phyloP scores from a whole-genome alignment of 2,888 invertebrate species.

The Perithous albicinctus region DNA sequence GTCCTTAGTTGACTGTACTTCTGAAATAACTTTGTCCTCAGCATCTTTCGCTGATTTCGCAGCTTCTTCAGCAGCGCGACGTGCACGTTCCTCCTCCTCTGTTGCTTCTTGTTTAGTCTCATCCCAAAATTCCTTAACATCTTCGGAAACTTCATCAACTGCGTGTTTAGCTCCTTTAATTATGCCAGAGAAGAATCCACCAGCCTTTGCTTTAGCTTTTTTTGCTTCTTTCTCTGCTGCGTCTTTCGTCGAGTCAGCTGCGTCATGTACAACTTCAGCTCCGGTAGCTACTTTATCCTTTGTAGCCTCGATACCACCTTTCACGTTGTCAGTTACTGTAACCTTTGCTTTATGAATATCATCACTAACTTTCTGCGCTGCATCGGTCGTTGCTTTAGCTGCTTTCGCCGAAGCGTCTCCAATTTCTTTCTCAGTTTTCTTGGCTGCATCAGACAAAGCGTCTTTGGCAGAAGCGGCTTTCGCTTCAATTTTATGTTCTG shows the following conservation, averaged over 20 bases:
- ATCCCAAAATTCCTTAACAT: slow-evolving; percentile 71
- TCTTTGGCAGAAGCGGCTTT: slow-evolving; percentile 77
- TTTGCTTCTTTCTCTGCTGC: slow-evolving; percentile 59
- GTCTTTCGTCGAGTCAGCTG: slow-evolving; percentile 48
- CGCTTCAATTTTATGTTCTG: slow-evolving; percentile 84
- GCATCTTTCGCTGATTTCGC: slow-evolving; percentile 52
- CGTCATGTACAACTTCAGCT: slow-evolving; percentile 28
- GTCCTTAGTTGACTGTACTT: slow-evolving; percentile 31
- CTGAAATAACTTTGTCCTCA: slow-evolving; percentile 48
- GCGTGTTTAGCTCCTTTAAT: slow-evolving; percentile 74
- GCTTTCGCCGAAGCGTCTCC: slow-evolving; percentile 73
- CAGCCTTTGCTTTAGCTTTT: slow-evolving; percentile 68
- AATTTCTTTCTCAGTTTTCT: slow-evolving; percentile 83
- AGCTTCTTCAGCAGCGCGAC: slow-evolving; percentile 48
- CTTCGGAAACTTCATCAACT: slow-evolving; percentile 69
- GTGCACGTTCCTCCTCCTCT: slow-evolving; percentile 64
- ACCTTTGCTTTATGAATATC: slow-evolving; percentile 79
- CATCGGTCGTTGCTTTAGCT: slow-evolving; percentile 82
- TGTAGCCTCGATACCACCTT: slow-evolving; percentile 64
- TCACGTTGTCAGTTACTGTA: slow-evolving; percentile 64
- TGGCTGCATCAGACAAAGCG: slow-evolving; percentile 83
- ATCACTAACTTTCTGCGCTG: slow-evolving; percentile 48
- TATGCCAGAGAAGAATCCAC: slow-evolving; percentile 73
- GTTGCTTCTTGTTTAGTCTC: slow-evolving; percentile 69
- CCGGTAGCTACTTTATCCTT: slow-evolving; percentile 60